Conservation (phyloP, 1,140 invertebrate species). For the Platyscapa corneri region DNA sequence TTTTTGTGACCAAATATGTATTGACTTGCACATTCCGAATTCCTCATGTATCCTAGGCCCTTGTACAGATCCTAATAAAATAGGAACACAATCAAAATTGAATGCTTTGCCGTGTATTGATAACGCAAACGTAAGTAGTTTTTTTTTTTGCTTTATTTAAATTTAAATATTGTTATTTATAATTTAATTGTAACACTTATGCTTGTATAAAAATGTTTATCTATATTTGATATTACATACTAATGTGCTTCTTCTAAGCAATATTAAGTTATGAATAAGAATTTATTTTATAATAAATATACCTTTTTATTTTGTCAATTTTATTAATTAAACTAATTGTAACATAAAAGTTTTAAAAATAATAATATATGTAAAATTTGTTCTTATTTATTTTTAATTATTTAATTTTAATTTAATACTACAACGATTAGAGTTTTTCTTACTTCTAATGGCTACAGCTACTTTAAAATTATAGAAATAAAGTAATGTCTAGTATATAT, state of each 20-base stretch:
- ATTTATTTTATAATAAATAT: no score
- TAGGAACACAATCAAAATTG: constrained; percentile 65
- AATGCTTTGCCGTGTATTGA: constrained; percentile 57
- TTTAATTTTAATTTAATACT: neutral
- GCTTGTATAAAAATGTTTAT: neutral
- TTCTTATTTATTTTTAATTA: no score
- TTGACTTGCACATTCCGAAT: constrained; percentile 30
- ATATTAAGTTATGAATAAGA: neutral
- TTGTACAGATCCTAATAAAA: constrained; percentile 64
- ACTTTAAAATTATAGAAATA: no score
- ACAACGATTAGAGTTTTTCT: constrained; percentile 3
- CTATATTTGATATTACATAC: neutral
- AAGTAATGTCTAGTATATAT: no score
- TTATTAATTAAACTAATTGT: no score
- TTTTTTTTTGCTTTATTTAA: constrained; percentile 36
- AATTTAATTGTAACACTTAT: neutral
- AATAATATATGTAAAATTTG: no score
- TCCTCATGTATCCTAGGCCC: constrained; percentile 49
- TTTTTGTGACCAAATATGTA: constrained; percentile 44
- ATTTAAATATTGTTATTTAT: constrained; percentile 5
- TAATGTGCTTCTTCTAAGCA: neutral
- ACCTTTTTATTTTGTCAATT: no score
- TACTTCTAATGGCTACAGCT: no score
- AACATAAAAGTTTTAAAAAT: no score
- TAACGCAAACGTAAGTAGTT: constrained; percentile 67